Evolutionary conservation across 2,113 vertebrate species (phyloP).

Genomic region (Actinemys pallida): DNA sequence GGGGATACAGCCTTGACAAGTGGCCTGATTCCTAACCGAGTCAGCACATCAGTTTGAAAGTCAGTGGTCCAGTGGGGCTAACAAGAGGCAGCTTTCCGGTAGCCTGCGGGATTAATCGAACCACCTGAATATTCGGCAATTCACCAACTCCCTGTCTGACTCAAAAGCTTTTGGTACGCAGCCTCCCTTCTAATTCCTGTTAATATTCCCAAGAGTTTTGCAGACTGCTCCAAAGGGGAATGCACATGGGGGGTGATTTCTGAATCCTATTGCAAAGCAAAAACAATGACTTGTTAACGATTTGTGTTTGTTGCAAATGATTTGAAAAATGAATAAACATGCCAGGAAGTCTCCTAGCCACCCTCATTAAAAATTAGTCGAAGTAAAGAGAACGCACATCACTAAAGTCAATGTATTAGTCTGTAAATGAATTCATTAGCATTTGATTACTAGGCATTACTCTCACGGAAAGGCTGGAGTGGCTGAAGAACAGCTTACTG

Average conservation of each 20-base stretch:
- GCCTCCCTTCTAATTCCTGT: not conserved
- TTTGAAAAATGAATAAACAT: too few relatives aligned
- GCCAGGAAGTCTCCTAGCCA: not conserved
- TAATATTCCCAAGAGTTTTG: not conserved
- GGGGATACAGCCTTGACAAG: too few relatives aligned
- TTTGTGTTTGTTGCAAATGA: not conserved
- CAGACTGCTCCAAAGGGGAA: not conserved
- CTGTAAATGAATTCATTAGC: not conserved
- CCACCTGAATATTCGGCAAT: not conserved
- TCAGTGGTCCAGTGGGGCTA: not conserved
- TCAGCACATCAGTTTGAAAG: not conserved
- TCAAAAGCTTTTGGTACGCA: not conserved
- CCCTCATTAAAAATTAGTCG: not conserved
- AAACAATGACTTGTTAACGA: not conserved
- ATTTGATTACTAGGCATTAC: not conserved
- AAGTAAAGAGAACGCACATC: not conserved
- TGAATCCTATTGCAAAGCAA: not conserved
- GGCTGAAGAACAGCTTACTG: too few relatives aligned
- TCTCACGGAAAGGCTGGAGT: not conserved
- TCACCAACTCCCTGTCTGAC: not conserved
- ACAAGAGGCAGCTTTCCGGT: not conserved
- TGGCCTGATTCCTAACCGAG: not conserved
- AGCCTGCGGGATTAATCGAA: not conserved
- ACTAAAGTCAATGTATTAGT: not conserved
- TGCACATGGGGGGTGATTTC: rapidly evolving